Base-by-base conservation (phyloP, 2,888 invertebrate species). In the Asteroscopus sphinx region DNA sequence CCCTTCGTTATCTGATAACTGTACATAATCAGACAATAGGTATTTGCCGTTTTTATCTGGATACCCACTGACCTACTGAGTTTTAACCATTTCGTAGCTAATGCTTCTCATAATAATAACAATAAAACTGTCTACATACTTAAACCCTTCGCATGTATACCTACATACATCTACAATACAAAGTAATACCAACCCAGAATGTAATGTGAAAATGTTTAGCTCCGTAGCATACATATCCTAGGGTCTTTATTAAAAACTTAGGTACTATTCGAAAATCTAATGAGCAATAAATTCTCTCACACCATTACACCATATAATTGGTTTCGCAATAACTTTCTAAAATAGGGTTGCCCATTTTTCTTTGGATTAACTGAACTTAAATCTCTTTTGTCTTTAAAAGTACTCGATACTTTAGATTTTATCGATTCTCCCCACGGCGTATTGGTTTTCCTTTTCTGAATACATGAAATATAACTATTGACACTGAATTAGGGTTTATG, bases 401-500 rank as follows among this genome's bases (percentile, higher is more conserved):
- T 26, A 21, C 17, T 9, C 25, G 9, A 41, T 49, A 41, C 11
- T 11, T 64, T 45, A 46, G 63, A 64, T 64, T 45, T 45, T 64
- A 64, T 64, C 64, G 16, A 13, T 33, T 33, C 36, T 36, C 17
- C 32, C 45, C 16, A 28, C 11, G 25, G 25, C 15, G 45, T 46
- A 46, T 30, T 30, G 17, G 42, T 30, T 46, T 57, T 33, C 37
- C 49, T 33, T 3, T 36, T 11, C 26, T 6, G n/a, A 28, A 48
- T 44, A 12, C 42, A 44, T 63, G 25, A 63, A 44, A 48, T 55
- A 55, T 55, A 37, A 44, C 25, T 44, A 28, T 62, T 63, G 28
- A 28, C 6, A 21, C 21, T 1, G 21, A 21, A 6, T 26, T 17
- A 44, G 53, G 33, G 44, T 42, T 52, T 46, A 59, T 48, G 37